phyloP scores from a whole-genome alignment of 1,140 invertebrate species.

The Drosophila elegans region DNA sequence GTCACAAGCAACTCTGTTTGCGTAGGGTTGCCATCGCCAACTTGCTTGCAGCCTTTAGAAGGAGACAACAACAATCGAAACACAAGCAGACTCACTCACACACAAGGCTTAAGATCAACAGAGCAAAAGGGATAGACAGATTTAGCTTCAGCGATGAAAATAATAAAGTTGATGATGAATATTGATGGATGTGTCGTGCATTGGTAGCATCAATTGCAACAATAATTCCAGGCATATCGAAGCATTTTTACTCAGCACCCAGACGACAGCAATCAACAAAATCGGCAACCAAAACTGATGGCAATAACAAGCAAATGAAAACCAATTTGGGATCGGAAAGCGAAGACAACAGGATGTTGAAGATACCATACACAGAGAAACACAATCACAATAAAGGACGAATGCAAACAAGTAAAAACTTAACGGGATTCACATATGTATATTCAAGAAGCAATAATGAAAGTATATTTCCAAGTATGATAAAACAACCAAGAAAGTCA shows the following conservation, averaged over 20 bases:
- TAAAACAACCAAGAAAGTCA: conserved; percentile 43
- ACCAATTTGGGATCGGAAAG: conserved; percentile 39
- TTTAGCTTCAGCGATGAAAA: not conserved
- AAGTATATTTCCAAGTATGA: conserved; percentile 67
- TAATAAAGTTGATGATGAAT: conserved; percentile 26
- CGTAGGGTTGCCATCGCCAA: conserved; percentile 26
- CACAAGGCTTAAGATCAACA: conserved; percentile 6
- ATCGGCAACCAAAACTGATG: conserved; percentile 48
- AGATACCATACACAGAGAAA: conserved; percentile 8
- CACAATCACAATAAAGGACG: conserved; percentile 36
- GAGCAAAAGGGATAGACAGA: not conserved
- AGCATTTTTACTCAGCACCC: conserved; percentile 66
- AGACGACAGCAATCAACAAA: conserved; percentile 59
- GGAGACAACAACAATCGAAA: conserved; percentile 14
- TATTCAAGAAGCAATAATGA: conserved; percentile 80
- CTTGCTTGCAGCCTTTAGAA: conserved; percentile 24
- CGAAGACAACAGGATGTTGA: conserved; percentile 17
- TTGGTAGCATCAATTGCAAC: conserved; percentile 73
- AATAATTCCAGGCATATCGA: conserved; percentile 82
- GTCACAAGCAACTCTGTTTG: conserved; percentile 17
- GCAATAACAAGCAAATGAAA: conserved; percentile 54
- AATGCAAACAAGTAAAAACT: conserved; percentile 41
- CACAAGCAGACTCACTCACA: conserved; percentile 38
- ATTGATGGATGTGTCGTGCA: conserved; percentile 51
- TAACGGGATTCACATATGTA: conserved; percentile 62